Conservation (phyloP, 2,113 vertebrate species). For the Poeciliopsis retropinna region DNA sequence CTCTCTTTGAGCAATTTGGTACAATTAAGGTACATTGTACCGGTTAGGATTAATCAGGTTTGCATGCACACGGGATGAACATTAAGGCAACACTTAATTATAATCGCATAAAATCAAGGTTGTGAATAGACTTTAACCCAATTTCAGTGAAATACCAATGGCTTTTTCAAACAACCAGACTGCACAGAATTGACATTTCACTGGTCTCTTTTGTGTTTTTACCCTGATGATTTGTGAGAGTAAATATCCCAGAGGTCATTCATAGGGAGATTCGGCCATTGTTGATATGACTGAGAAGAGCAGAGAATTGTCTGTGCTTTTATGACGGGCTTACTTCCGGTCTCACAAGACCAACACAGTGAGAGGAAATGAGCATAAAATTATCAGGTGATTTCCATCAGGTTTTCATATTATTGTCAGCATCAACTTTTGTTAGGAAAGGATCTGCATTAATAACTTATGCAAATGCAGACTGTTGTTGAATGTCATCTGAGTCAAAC, state of each 20-base stretch:
- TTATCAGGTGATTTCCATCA: constrained; percentile 53
- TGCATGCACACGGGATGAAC: constrained; percentile 46
- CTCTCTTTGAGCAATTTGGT: constrained; percentile 44
- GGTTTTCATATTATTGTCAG: constrained; percentile 46
- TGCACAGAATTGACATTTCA: constrained; percentile 49
- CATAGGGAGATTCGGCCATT: constrained; percentile 74
- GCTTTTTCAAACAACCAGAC: constrained; percentile 38
- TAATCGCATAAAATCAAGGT: constrained; percentile 49
- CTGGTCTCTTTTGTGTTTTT: constrained; percentile 40
- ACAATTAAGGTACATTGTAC: constrained; percentile 44
- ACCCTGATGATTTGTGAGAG: constrained; percentile 45
- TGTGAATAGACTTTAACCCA: constrained; percentile 51
- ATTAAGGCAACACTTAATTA: constrained; percentile 61
- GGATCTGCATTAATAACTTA: constrained; percentile 59
- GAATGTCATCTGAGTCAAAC: constrained; percentile 69
- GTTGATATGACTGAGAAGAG: constrained; percentile 53
- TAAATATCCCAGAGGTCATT: constrained; percentile 66
- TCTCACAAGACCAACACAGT: constrained; percentile 36
- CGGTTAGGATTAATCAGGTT: constrained; percentile 48
- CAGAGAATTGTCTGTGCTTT: constrained; percentile 51
- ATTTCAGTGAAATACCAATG: constrained; percentile 46
- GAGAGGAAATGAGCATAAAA: constrained; percentile 53
- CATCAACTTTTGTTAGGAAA: constrained; percentile 42
- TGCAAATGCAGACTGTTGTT: constrained; percentile 77
- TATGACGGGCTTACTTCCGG: constrained; percentile 32